Evolutionary conservation across 1,140 invertebrate species (phyloP), one percentile per base, ranked within the genome.

Genomic region (Drosophila virilis): DNA sequence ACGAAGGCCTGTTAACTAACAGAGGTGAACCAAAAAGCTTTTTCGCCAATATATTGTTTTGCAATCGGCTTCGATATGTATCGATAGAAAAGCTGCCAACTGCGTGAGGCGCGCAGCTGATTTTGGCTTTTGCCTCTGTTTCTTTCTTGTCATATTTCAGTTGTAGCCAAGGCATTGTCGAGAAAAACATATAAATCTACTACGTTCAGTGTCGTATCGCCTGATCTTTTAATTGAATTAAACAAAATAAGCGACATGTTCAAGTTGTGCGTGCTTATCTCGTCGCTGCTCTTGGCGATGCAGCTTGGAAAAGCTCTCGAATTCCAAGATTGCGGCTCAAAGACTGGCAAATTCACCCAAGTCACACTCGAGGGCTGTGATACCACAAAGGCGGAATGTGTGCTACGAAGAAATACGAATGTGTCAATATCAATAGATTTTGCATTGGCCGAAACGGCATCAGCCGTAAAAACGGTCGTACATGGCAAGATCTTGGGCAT

Each of bases 401-500:
- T 94, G 13, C 93, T 96, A 37, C 94, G 93, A 74, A 93, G 94
- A 58, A 94, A 94, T 72, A 94, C 93, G 10, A 95, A 95, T 67
- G 94, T 92, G 1, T 93, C 94, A 2, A 94, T 96, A 59, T 80
- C 86, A 8, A 93, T 96, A 8, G 93, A 93, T 32, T 95, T 96
- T 64, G 94, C 92, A 4, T 8, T 78, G 75, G 82, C 82, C 40
- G 91, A 92, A 67, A 78, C 66, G 46, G 85, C 84, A 6, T 50
- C 74, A 0, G 71, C 72, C 2, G 85, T 96, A 4, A 94, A 91
- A 28, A 94, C 95, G 2, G 93, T 95, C 2, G 95, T 96, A 0
- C 95, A 96, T 92, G 96, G 96, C 3, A 93, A 96, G 37, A 93
- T 97, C 15, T 92, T 94, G 86, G 94, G 94, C 50, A 84, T 96